These are phyloP conservation scores for Tuberolachnus salignus DNA, from an alignment of 2,888 invertebrate species.

Conservation along the genomic window DNA sequence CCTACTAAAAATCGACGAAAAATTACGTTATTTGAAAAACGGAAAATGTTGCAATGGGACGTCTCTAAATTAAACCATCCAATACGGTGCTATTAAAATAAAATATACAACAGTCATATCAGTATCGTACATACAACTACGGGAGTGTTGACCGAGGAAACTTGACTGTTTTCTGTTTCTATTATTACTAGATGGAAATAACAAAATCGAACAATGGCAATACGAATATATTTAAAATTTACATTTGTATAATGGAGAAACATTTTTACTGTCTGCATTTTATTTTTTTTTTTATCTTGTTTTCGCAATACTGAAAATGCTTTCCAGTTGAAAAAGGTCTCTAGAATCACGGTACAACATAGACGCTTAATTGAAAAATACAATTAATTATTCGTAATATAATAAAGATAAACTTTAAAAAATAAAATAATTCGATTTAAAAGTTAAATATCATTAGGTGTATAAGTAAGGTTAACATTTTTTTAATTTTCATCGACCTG, in stretches of 20 bases:
- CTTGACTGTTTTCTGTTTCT: not conserved
- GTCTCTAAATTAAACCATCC: not conserved
- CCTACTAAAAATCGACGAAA: no score
- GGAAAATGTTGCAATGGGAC: not conserved
- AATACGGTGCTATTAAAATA: not conserved
- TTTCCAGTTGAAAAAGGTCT: no score
- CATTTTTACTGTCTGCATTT: not conserved
- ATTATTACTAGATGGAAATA: not conserved
- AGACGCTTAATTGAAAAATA: no score
- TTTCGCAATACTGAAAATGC: no score
- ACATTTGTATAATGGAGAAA: not conserved
- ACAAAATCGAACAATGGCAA: not conserved
- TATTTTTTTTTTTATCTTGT: not conserved
- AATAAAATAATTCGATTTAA: no score
- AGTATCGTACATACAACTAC: not conserved
- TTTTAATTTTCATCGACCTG: no score
- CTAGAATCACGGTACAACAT: no score
- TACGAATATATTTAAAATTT: not conserved
- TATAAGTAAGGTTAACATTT: no score
- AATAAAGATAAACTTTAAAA: no score
- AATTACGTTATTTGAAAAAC: not conserved
- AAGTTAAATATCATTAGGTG: no score
- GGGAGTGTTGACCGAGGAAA: constrained; percentile 11
- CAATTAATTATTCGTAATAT: no score
- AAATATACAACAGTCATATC: not conserved